Evolutionary conservation across 37 sponge, comb jelly and placozoan genomes (phyloP).

Genomic region (Mnemiopsis leidyi): DNA sequence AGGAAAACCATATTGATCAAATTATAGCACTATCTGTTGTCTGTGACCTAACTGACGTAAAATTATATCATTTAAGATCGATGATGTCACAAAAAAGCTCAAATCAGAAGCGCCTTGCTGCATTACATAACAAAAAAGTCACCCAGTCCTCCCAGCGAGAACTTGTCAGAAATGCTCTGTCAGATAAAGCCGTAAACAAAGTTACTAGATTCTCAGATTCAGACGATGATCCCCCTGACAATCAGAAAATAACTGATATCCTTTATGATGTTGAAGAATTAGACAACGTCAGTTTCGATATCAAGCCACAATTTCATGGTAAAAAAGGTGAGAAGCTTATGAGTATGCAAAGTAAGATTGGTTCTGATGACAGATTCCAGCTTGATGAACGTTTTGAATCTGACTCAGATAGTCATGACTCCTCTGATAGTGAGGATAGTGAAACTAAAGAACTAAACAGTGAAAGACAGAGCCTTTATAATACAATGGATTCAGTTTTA

Average conservation of each 20-base stretch:
- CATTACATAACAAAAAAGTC: neutral
- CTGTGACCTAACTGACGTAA: no score
- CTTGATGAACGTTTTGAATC: constrained; percentile 2
- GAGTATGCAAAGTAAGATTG: constrained; percentile 31
- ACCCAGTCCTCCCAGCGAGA: neutral
- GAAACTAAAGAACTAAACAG: neutral
- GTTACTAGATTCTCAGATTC: constrained; percentile 18
- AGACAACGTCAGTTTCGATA: neutral
- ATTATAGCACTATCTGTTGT: no score
- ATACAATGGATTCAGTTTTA: neutral
- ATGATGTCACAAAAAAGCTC: neutral
- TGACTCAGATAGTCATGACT: constrained; percentile 3
- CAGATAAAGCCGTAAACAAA: neutral
- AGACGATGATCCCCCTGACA: neutral
- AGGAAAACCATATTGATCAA: no score
- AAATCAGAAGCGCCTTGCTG: constrained; percentile 32
- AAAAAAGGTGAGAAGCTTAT: constrained; percentile 28
- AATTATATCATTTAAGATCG: neutral
- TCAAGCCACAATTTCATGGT: constrained; percentile 21
- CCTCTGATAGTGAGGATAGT: neutral
- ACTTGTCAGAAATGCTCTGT: neutral
- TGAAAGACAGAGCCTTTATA: neutral
- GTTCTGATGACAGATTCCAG: constrained; percentile 55
- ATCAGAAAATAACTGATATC: neutral
- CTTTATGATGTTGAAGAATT: constrained; percentile 34